Percentiles rank a stretch among this genome's conserved stretches.
phyloP scores from a whole-genome alignment of 1,140 invertebrate species.

The Sinella curviseta region DNA sequence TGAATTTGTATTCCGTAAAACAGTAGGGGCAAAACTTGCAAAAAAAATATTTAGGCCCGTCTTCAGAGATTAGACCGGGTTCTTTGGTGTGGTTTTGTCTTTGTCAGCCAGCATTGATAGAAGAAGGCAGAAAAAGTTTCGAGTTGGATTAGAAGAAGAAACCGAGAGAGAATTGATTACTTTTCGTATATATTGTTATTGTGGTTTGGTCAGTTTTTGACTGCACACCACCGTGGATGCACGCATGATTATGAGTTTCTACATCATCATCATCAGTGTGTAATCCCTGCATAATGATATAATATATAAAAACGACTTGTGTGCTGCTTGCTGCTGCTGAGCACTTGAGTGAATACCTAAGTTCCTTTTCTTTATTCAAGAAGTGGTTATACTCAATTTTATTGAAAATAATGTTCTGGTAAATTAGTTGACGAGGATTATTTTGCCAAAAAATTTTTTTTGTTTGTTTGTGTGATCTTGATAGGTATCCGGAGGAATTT shows the following conservation, averaged over 20 bases:
- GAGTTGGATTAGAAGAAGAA: not conserved
- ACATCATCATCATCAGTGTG: not conserved
- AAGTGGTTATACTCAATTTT: too few relatives aligned
- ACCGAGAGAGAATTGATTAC: not conserved
- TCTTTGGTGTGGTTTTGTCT: not conserved
- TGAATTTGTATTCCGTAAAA: not conserved
- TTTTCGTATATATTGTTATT: not conserved
- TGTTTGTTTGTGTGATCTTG: too few relatives aligned
- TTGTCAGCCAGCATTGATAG: not conserved
- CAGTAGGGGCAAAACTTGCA: not conserved
- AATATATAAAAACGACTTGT: not conserved
- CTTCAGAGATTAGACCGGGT: not conserved
- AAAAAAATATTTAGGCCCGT: not conserved
- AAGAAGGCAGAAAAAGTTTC: not conserved
- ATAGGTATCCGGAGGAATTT: too few relatives aligned
- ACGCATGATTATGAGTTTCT: not conserved
- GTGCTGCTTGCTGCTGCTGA: not conserved
- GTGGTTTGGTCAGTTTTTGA: constrained; percentile 21
- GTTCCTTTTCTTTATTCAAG: too few relatives aligned
- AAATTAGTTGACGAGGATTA: too few relatives aligned
- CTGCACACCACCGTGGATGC: not conserved
- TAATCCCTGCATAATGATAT: not conserved
- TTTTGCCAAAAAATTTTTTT: too few relatives aligned
- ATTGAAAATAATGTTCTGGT: too few relatives aligned
- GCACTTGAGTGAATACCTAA: too few relatives aligned